A percentile compares a stretch with the other conserved stretches of the same genome.
These are phyloP conservation scores for Caenorhabditis sulstoni DNA, from an alignment of 2,888 invertebrate species.

Conservation along the genomic window DNA sequence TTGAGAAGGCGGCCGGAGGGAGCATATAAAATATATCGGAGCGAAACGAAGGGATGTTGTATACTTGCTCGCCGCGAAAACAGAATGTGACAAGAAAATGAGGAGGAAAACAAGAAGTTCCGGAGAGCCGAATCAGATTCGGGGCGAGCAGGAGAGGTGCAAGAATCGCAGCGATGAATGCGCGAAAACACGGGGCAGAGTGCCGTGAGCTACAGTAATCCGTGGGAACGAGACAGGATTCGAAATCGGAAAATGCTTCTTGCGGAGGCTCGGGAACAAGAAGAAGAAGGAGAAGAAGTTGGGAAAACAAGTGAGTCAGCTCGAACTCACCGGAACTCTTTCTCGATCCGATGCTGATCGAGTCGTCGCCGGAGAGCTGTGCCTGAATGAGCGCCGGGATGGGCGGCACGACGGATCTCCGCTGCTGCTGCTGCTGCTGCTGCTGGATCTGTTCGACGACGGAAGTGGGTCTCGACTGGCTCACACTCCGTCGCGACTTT, in stretches of 20 bases:
- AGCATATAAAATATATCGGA: conserved; percentile 5
- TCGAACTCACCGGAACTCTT: conserved; percentile 52
- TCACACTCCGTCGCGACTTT: conserved; percentile 55
- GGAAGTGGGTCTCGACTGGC: conserved; percentile 46
- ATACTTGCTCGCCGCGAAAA: conserved; percentile 3
- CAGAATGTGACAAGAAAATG: conserved; percentile 15
- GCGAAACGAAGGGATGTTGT: neutral
- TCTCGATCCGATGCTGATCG: conserved; percentile 51
- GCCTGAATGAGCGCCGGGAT: conserved; percentile 49
- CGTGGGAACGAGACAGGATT: conserved; percentile 4
- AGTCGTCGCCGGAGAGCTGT: conserved; percentile 48
- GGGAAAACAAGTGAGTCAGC: neutral
- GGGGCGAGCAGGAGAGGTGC: too few species aligned
- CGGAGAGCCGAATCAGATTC: neutral
- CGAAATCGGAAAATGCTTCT: neutral
- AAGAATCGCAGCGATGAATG: conserved; percentile 1
- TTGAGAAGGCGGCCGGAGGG: neutral
- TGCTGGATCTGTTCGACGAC: conserved; percentile 10
- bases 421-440: too few species aligned
- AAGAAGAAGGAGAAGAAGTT: neutral
- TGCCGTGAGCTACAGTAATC: conserved; percentile 7
- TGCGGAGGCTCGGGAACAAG: too few species aligned
- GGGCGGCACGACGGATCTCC: conserved; percentile 38
- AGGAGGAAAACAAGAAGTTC: conserved; percentile 17
- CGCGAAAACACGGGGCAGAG: neutral